A percentile compares a stretch with the other conserved stretches of the same genome.
Conservation (phyloP, 2,888 invertebrate genomes). For the Ecdyonurus torrentis region DNA sequence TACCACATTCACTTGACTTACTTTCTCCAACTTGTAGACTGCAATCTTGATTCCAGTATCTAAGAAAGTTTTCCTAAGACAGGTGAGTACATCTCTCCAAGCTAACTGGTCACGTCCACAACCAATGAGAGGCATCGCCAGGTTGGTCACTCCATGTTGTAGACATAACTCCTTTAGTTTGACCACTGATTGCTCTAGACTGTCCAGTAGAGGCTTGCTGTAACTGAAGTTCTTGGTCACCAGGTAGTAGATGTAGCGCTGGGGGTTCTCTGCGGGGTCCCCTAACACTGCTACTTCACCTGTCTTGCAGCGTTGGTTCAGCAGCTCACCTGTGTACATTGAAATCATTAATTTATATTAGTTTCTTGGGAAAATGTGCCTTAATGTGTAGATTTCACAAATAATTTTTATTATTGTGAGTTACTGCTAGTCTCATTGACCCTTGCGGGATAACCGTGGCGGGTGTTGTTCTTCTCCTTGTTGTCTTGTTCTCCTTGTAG, state of each 20-base stretch:
- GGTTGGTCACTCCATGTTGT: slow-evolving; percentile 18
- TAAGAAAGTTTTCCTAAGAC: slow-evolving; percentile 20
- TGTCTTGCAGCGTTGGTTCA: not conserved
- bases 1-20: too few relatives aligned
- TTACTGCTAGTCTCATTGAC: too few relatives aligned
- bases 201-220: slow-evolving; percentile 23
- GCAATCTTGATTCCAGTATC: not conserved
- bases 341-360: too few relatives aligned
- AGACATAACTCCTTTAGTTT: slow-evolving; percentile 22
- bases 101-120: slow-evolving; percentile 26
- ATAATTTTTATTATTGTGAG: too few relatives aligned
- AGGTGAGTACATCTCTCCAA: slow-evolving; percentile 22
- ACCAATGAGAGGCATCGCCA: slow-evolving; percentile 28
- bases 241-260: slow-evolving; percentile 16
- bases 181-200: slow-evolving; percentile 19
- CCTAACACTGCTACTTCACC: not conserved
- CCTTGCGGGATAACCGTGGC: too few relatives aligned
- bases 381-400: too few relatives aligned
- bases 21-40: not conserved
- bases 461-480: too few relatives aligned
- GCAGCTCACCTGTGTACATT: not conserved
- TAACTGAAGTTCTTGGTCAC: slow-evolving; percentile 22
- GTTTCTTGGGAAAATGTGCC: too few relatives aligned
- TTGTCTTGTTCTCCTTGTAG: too few relatives aligned
- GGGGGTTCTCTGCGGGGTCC: not conserved